Conservation (phyloP, 2,113 vertebrate species). For the Galeopterus variegatus region DNA sequence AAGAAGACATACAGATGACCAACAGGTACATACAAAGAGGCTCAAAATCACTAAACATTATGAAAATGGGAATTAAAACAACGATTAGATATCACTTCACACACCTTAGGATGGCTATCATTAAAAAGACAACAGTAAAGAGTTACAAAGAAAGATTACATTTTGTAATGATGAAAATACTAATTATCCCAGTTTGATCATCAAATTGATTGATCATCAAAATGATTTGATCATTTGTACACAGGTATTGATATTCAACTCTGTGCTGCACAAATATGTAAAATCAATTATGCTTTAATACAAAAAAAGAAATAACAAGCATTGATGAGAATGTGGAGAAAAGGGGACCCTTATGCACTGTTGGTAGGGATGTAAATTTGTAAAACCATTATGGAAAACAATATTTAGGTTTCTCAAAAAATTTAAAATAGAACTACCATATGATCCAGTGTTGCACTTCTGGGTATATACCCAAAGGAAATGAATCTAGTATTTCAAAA, state of each 20-base stretch:
- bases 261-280: no score
- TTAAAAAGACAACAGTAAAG: background rate
- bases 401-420: background rate
- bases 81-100: background rate
- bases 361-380: background rate
- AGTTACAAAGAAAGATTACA: no score
- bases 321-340: background rate
- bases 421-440: background rate
- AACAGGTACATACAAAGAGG: background rate
- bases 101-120: background rate
- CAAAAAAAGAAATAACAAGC: background rate
- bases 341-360: accelerated
- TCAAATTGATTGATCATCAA: no score
- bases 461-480: background rate
- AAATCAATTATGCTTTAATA: no score
- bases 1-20: background rate
- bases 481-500: background rate
- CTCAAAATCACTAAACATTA: background rate
- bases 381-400: background rate
- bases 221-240: no score
- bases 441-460: background rate
- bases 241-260: no score
- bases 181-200: no score
- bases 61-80: background rate
- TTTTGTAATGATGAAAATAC: no score